A percentile compares a stretch with the other conserved stretches of the same genome.
phyloP scores from a whole-genome alignment of 35 echinoderm and acorn worm genomes.

The Patiria miniata region DNA sequence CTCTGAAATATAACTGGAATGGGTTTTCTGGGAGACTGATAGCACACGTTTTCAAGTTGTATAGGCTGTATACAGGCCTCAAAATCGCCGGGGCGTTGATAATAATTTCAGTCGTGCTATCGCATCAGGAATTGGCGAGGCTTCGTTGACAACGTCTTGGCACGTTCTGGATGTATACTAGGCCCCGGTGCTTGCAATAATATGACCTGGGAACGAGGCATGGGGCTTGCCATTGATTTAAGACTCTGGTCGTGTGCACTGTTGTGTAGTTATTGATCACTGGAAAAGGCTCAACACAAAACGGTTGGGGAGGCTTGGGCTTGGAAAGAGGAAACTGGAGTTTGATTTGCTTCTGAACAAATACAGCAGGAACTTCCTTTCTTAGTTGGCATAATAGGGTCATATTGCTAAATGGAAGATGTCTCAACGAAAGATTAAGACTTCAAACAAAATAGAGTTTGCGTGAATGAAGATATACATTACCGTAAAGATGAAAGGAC shows the following conservation, averaged over 20 bases:
- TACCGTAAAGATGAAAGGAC: too few relatives aligned
- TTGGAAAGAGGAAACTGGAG: not conserved
- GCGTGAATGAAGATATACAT: too few relatives aligned
- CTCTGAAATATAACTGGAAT: not conserved
- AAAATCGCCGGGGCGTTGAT: not conserved
- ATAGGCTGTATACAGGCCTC: not conserved
- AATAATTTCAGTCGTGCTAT: constrained; percentile 15
- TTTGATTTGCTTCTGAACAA: constrained; percentile 3
- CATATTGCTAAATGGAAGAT: too few relatives aligned
- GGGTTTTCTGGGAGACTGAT: not conserved
- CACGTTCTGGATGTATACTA: not conserved
- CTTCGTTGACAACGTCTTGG: not conserved
- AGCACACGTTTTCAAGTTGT: not conserved
- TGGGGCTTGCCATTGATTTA: constrained; percentile 13
- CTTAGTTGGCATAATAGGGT: too few relatives aligned
- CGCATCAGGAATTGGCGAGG: not conserved
- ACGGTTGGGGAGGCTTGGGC: not conserved
- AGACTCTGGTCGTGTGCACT: constrained; percentile 15
- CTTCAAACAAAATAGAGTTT: too few relatives aligned
- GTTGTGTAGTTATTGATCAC: constrained; percentile 22
- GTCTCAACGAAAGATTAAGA: too few relatives aligned
- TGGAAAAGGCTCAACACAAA: not conserved
- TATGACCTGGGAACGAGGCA: constrained; percentile 6
- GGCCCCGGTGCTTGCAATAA: not conserved
- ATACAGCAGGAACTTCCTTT: not conserved